A percentile compares a stretch with the other conserved stretches of the same genome.
These are phyloP conservation scores for Xanthia icteritia DNA, from an alignment of 2,888 invertebrate species.

Conservation along the genomic window DNA sequence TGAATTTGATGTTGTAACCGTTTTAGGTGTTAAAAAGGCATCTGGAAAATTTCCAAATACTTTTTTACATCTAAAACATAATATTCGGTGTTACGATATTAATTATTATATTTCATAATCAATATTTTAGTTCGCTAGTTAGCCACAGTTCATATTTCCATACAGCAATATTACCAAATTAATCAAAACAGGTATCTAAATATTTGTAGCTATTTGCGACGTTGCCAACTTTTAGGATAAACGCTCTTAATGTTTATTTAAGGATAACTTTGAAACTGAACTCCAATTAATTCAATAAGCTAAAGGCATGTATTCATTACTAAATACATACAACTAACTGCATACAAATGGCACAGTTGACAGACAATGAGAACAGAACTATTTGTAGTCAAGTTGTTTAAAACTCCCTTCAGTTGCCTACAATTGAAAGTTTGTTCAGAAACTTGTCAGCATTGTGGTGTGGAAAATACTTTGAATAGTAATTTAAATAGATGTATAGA, in stretches of 20 bases:
- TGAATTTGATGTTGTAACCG: too few relatives aligned
- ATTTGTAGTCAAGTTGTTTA: constrained; percentile 35
- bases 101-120: too few relatives aligned
- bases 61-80: too few relatives aligned
- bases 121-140: too few relatives aligned
- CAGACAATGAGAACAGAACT: constrained; percentile 40
- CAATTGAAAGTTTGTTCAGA: constrained; percentile 29
- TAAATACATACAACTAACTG: neutral
- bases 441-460: neutral
- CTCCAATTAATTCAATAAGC: constrained; percentile 1
- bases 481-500: neutral
- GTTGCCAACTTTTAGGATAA: too few relatives aligned
- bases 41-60: too few relatives aligned
- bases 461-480: neutral
- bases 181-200: too few relatives aligned
- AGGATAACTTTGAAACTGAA: constrained; percentile 4
- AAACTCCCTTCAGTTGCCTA: neutral
- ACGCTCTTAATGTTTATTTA: neutral
- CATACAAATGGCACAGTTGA: constrained; percentile 8
- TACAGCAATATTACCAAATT: too few relatives aligned
- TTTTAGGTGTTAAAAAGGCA: too few relatives aligned
- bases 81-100: too few relatives aligned
- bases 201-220: too few relatives aligned
- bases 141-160: too few relatives aligned
- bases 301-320: constrained; percentile 3